Evolutionary conservation across 2,888 invertebrate species (phyloP), one percentile per base, ranked within the genome.

Genomic region (Lasioglossum malachurum): DNA sequence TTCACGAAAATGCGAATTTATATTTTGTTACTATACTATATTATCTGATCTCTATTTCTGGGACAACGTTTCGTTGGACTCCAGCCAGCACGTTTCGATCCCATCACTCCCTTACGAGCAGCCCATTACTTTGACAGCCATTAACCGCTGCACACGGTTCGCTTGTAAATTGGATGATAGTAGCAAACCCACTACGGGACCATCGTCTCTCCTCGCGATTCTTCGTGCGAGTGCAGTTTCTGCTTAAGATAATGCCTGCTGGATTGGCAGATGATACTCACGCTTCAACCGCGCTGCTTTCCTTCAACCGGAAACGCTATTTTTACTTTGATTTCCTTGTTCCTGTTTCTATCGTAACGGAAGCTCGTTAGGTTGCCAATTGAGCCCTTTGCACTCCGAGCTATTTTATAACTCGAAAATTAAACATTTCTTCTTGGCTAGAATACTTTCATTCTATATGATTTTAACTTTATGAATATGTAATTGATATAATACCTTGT

Each of bases 141-240:
- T 87, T 87, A 86, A 86, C 82, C 76, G 78, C 86, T 87, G 87
- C 82, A 87, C 87, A 87, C 86, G 86, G 82, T 87, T 86, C 86
- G 79, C 86, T 87, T 86, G 77, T 87, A 87, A 86, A 87, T 87
- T 87, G 87, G 86, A 87, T 87, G 87, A 87, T 87, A 80, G 86
- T 87, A 86, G 87, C 86, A 87, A 87, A 87, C 86, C 80, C 82
- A 82, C 87, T 87, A 86, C 76, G 86, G 86, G 82, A 80, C 57
- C 86, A 87, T 79, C 86, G 82, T 64, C 79, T 78, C 78, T 80
- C 46, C 78, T 80, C 46, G 75, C 80, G 38, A 78, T 77, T 67
- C 80, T 77, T n/a, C 81, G 75, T 84, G 72, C 81, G 75, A 83
- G 75, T 73, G 81, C 78, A 38, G 80, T 84, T 78, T 80, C 78